These are phyloP conservation scores for Whitmania pigra DNA, from an alignment of 1,140 invertebrate species.

Conservation along the genomic window DNA sequence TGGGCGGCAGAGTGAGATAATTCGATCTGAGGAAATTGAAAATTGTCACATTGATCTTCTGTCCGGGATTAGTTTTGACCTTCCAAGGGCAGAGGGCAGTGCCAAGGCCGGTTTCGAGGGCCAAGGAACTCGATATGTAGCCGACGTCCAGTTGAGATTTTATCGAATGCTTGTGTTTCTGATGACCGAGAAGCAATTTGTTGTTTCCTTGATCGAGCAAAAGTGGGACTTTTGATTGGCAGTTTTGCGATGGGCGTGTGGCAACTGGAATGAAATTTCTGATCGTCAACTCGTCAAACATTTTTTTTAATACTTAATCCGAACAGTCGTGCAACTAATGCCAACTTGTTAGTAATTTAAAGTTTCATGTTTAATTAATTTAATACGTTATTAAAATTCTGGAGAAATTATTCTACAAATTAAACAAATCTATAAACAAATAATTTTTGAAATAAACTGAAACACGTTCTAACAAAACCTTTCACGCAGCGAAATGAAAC, in stretches of 20 bases:
- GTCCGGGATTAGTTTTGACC: constrained; percentile 12
- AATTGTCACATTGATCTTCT: constrained; percentile 22
- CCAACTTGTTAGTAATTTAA: too few species aligned
- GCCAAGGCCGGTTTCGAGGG: constrained; percentile 21
- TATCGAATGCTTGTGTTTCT: not conserved
- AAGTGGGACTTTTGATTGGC: not conserved
- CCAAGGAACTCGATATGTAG: constrained; percentile 19
- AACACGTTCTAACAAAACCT: constrained; percentile 9
- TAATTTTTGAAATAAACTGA: not conserved
- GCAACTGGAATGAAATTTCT: too few species aligned
- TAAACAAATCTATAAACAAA: too few species aligned
- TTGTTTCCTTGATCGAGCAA: not conserved
- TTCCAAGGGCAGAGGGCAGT: constrained; percentile 20
- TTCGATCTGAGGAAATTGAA: constrained; percentile 10
- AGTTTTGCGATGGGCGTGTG: not conserved
- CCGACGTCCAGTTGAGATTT: not conserved
- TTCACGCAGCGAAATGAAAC: constrained; percentile 15
- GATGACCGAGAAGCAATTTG: not conserved
- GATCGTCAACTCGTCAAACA: too few species aligned
- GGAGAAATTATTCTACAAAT: too few species aligned
- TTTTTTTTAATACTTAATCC: too few species aligned
- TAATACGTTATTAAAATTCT: too few species aligned
- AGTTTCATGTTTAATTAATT: too few species aligned
- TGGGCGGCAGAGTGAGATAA: too few species aligned
- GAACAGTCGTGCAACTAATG: too few species aligned